These are phyloP conservation scores for Brachionus rubens DNA, from an alignment of 1,140 invertebrate genomes.

Conservation along the genomic window DNA sequence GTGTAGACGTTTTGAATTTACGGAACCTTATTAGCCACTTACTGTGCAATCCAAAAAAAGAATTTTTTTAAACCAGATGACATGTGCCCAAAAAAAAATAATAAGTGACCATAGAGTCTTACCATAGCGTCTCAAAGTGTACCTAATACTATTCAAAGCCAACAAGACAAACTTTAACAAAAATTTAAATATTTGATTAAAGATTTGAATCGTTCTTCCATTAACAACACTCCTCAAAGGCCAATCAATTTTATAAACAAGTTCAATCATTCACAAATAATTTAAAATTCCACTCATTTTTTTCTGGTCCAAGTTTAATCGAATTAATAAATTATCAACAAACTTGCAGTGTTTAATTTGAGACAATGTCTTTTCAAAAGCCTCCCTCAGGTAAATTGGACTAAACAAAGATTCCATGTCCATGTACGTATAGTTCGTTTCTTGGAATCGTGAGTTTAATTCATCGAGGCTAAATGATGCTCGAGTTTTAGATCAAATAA, in stretches of 20 bases:
- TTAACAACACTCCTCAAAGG: slow-evolving; percentile 24
- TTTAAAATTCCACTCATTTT: not conserved
- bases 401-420: slow-evolving; percentile 19
- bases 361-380: slow-evolving; percentile 8
- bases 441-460: not conserved
- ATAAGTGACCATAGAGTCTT: not conserved
- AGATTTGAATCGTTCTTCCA: not conserved
- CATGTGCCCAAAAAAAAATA: too few relatives aligned
- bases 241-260: slow-evolving; percentile 26
- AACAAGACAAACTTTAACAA: slow-evolving; percentile 20
- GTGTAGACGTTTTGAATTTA: too few relatives aligned
- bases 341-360: slow-evolving; percentile 21
- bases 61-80: too few relatives aligned
- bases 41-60: too few relatives aligned
- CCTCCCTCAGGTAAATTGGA: slow-evolving; percentile 32
- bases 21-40: too few relatives aligned
- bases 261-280: slow-evolving; percentile 29
- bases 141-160: slow-evolving; percentile 29
- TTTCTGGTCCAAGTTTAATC: not conserved
- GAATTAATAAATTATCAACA: slow-evolving; percentile 20
- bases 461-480: slow-evolving; percentile 37
- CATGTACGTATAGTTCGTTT: not conserved
- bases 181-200: slow-evolving; percentile 39
- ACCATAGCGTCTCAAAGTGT: slow-evolving; percentile 30
- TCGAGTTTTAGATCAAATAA: slow-evolving; percentile 29